Conservation (phyloP, 2,113 vertebrate genomes). For the Corythaixoides concolor region DNA sequence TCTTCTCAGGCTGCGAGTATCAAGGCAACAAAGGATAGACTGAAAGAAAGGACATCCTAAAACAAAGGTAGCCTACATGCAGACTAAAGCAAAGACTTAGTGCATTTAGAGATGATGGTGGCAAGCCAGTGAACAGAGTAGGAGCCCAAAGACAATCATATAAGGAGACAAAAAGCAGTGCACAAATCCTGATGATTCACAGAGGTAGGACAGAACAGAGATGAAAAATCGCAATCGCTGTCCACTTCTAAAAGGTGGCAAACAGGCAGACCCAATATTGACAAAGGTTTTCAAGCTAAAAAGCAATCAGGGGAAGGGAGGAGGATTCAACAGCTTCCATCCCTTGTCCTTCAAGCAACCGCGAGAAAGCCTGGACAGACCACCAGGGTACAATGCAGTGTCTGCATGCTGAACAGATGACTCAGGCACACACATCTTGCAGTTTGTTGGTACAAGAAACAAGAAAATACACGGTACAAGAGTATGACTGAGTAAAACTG, state of each 20-base stretch:
- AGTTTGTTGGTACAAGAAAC: neutral
- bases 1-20: neutral
- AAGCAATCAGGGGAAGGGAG: neutral
- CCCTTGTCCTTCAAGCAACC: neutral
- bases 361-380: neutral
- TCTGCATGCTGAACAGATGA: neutral
- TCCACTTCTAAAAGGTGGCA: neutral
- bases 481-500: neutral
- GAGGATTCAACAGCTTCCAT: neutral
- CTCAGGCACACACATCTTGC: rapidly evolving
- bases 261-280: neutral
- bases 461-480: neutral
- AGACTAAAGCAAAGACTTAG: neutral
- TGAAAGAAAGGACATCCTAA: neutral
- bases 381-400: neutral
- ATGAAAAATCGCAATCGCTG: neutral
- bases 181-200: neutral
- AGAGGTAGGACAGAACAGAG: neutral
- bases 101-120: neutral
- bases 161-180: neutral
- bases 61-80: neutral
- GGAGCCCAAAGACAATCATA: neutral
- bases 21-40: neutral
- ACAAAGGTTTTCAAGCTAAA: neutral
- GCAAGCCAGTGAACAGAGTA: neutral